Percentiles rank a stretch among this genome's conserved stretches.
These are phyloP conservation scores for Heteromormyrus szaboi DNA, from an alignment of 2,797 vertebrate genomes.

Conservation along the genomic window DNA sequence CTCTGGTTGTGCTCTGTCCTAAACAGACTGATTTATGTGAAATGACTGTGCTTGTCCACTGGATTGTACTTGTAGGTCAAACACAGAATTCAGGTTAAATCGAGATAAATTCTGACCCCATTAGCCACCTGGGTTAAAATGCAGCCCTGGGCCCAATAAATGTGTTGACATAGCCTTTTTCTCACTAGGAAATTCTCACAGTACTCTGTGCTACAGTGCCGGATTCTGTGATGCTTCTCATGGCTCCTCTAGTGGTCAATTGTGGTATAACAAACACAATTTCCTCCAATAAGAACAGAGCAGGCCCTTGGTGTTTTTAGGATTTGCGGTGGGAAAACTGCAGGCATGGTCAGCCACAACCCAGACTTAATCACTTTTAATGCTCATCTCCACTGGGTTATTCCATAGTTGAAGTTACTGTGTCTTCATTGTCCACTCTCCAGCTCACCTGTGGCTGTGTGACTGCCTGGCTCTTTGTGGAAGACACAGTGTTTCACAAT, in stretches of 20 bases:
- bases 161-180: not conserved
- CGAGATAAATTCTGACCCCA: not conserved
- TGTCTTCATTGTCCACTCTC: not conserved
- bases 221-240: too few relatives aligned
- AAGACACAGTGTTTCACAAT: not conserved
- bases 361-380: not conserved
- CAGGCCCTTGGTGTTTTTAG: not conserved
- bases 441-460: not conserved
- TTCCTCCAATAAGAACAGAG: not conserved
- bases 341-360: not conserved
- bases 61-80: conserved; percentile 5
- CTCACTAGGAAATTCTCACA: not conserved
- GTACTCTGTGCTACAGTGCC: not conserved
- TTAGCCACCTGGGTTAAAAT: not conserved
- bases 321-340: not conserved
- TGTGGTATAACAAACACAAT: not conserved
- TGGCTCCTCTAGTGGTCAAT: not conserved
- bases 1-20: not conserved
- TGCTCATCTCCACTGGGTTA: not conserved
- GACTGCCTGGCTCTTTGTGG: not conserved
- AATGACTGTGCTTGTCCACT: not conserved
- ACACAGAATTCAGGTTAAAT: not conserved
- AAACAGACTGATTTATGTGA: not conserved
- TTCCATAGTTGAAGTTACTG: not conserved
- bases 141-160: not conserved